Base-by-base conservation (phyloP, 1,140 invertebrate genomes). In the Heliconius himera region DNA sequence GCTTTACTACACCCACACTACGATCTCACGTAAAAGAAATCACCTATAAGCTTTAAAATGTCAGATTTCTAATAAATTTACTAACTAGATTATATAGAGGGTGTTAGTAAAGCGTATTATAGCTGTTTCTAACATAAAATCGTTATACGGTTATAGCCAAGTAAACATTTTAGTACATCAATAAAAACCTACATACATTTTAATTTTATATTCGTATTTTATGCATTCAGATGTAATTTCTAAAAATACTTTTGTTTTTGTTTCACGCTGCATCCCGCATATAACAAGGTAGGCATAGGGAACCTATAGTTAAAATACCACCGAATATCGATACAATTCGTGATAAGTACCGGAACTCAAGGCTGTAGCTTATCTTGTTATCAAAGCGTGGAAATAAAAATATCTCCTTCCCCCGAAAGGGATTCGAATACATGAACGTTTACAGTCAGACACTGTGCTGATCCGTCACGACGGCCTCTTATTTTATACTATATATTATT, bases 131-230 rank as follows among this genome's bases (percentile, higher is more conserved):
- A 66, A 66, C 60, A 66, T 66, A 66, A 66, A 66, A 66, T 29
- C 60, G 60, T 66, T 66, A 66, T 66, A 66, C 5, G 60, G 22
- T 29, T 29, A 66, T 29, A 26, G 60, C 26, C 11, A 29, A 66
- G 60, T 29, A 66, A 66, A 66, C 60, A 66, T 66, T 66, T 66
- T 66, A 66, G 26, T 66, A 66, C 60, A 16, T 29, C 60, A 66
- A 66, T 66, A 66, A 66, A 66, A 29, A 29, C 13, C 22, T 29
- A 66, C 26, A 29, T 66, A 66, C 60, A 66, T 66, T 66, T 66
- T 66, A n/a, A 66, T 66, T 66, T 66, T 66, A 66, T 66, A 66
- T 66, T 9, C 22, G 1, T 6, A 66, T 66, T 66, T 66, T 66
- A 66, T 66, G 60, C 8, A 56, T 29, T 9, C 60, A 66, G 22